Percentiles rank a stretch among this genome's conserved stretches.
phyloP scores from a whole-genome alignment of 2,888 invertebrate species.

The Drosophila anomalata region DNA sequence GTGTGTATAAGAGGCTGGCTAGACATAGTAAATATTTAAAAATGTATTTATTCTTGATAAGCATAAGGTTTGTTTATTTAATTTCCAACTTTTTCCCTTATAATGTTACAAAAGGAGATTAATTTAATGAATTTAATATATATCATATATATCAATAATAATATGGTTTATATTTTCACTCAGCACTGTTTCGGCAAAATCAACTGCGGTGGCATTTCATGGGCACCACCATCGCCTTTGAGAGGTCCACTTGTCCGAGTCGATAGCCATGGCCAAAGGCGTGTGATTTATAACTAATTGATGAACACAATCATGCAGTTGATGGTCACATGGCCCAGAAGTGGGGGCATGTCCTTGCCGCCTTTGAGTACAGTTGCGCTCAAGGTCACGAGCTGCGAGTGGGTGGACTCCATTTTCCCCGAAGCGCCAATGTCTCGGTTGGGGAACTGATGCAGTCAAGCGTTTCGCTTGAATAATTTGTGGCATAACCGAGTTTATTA shows the following conservation, averaged over 20 bases:
- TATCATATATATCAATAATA: neutral
- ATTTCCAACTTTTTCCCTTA: neutral
- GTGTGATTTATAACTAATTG: conserved; percentile 71
- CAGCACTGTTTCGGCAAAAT: conserved; percentile 8
- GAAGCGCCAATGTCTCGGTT: conserved; percentile 32
- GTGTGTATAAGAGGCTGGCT: neutral
- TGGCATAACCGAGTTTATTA: conserved; percentile 70
- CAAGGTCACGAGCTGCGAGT: conserved; percentile 50
- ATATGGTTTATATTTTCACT: neutral
- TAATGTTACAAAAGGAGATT: neutral
- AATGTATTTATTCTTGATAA: neutral
- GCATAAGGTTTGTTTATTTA: neutral
- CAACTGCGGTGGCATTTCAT: conserved; percentile 22
- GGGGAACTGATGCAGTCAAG: conserved; percentile 64
- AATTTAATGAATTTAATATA: no score
- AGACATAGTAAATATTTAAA: neutral
- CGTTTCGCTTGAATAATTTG: conserved; percentile 71
- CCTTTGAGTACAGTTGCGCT: conserved; percentile 47
- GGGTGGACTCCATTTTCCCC: conserved; percentile 5
- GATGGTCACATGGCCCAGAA: conserved; percentile 22
- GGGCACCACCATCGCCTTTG: conserved; percentile 19
- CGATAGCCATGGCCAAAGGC: conserved; percentile 30
- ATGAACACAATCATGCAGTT: conserved; percentile 64
- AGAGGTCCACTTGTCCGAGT: conserved; percentile 21
- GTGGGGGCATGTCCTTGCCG: conserved; percentile 6